Base-by-base conservation (phyloP, 2,113 vertebrate genomes). In the Rhegmatorhina hoffmannsi region DNA sequence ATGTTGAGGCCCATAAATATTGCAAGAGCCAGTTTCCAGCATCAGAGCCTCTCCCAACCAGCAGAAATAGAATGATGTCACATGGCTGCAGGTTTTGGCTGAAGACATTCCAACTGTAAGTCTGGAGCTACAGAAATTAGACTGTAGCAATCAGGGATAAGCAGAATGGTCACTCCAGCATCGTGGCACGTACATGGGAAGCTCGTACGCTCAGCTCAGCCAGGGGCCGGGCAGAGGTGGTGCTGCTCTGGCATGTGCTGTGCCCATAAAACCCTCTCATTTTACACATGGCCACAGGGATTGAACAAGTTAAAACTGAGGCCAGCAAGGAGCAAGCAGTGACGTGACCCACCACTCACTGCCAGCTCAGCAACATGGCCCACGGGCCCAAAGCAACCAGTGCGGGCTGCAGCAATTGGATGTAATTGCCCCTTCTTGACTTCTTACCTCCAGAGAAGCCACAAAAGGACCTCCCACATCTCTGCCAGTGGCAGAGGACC, bases 151-250 rank as follows among this genome's bases (percentile, higher is more conserved):
- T n/a, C 26, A 23, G 0, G 0, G 24, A 26, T 4, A 38, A 53
- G 11, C 2, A 20, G 14, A 67, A 47, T 0, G 0, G 28, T 11
- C 60, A 52, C 28, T 9, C 6, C 11, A 3, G 17, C 1, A 5
- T 2, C 7, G 2, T 6, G n/a, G 46, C 11, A 11, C 5, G 5
- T 47, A 24, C 0, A 0, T 0, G 2, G 43, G 44, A 23, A 44
- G 44, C 25, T 66, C 7, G 0, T 2, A 17, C 0, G 2, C 40
- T 49, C 53, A 0, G 4, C 66, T 15, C 44, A 74, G 66, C 18
- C 28, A 29, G 44, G 38, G 64, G 26, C 43, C 49, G 14, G 53
- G 40, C 52, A 92, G 68, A 77, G 63, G 31, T 1, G 0, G 46
- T 38, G 17, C 29, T 63, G 47, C 44, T 64, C 81, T 70, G 89